Evolutionary conservation across 2,797 vertebrate species (phyloP).

Genomic region (Natrix natrix): DNA sequence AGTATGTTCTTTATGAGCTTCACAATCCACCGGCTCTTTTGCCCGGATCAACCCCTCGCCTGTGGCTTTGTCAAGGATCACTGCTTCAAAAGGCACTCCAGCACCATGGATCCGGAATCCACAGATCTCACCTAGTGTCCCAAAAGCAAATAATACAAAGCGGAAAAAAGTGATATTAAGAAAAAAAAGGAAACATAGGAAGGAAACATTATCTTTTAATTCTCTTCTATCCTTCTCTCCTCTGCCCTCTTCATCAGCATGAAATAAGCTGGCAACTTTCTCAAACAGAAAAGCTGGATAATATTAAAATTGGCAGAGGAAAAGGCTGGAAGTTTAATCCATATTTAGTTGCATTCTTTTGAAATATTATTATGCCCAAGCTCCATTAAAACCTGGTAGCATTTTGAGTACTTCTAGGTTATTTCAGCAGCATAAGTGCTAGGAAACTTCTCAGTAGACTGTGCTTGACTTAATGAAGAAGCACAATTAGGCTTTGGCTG

Average conservation of each 20-base stretch:
- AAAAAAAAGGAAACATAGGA: background rate
- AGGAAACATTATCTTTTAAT: background rate
- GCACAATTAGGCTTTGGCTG: background rate
- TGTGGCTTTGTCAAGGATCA: conserved; percentile 94
- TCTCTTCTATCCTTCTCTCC: background rate
- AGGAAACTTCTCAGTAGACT: background rate
- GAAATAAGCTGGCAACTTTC: background rate
- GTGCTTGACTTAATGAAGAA: background rate
- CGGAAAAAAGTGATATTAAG: background rate
- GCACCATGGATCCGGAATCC: conserved; percentile 93
- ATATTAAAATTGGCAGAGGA: background rate
- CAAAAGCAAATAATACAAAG: conserved; percentile 8
- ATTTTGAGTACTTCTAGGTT: background rate
- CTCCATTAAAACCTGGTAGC: background rate
- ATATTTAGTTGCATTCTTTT: background rate
- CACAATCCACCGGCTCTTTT: conserved; percentile 94
- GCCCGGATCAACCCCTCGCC: conserved; percentile 95
- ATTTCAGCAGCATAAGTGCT: background rate
- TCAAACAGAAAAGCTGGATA: background rate
- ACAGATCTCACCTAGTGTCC: conserved; percentile 88
- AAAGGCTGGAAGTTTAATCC: background rate
- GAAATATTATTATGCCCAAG: background rate
- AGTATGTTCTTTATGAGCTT: conserved; percentile 95
- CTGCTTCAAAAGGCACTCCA: conserved; percentile 93
- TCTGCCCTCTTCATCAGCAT: background rate